A percentile compares a stretch with the other conserved stretches of the same genome.
Evolutionary conservation across 2,113 vertebrate genomes (phyloP).

Genomic region (Sturnira hondurensis): DNA sequence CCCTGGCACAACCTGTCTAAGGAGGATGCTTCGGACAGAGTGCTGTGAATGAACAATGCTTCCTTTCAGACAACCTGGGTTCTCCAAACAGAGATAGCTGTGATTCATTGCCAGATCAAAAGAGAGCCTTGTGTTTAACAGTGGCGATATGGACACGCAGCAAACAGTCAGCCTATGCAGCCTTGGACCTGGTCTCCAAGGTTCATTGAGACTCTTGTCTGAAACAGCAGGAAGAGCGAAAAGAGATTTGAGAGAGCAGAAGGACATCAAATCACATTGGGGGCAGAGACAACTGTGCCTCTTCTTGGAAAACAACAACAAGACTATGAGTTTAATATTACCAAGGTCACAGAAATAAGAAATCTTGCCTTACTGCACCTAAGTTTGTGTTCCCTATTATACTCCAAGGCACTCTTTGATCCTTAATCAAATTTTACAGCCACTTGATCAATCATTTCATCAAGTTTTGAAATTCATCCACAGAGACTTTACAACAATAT

Average conservation of each 20-base stretch:
- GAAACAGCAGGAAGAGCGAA: neutral
- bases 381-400: neutral
- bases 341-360: neutral
- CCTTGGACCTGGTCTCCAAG: neutral
- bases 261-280: neutral
- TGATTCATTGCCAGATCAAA: conserved; percentile 39
- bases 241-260: neutral
- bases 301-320: conserved; percentile 10
- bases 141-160: conserved; percentile 4
- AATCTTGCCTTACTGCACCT: neutral
- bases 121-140: neutral
- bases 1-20: neutral
- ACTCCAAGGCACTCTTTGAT: neutral
- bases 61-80: conserved; percentile 49
- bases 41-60: neutral
- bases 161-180: neutral
- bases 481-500: conserved; percentile 59
- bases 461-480: conserved; percentile 51
- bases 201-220: neutral
- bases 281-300: neutral
- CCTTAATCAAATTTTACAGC: conserved; percentile 39
- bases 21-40: neutral
- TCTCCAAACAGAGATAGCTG: conserved; percentile 32
- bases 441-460: conserved; percentile 65
- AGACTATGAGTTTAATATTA: neutral